Evolutionary conservation across 2,797 vertebrate species (phyloP).

Genomic region (Caiman crocodilus): DNA sequence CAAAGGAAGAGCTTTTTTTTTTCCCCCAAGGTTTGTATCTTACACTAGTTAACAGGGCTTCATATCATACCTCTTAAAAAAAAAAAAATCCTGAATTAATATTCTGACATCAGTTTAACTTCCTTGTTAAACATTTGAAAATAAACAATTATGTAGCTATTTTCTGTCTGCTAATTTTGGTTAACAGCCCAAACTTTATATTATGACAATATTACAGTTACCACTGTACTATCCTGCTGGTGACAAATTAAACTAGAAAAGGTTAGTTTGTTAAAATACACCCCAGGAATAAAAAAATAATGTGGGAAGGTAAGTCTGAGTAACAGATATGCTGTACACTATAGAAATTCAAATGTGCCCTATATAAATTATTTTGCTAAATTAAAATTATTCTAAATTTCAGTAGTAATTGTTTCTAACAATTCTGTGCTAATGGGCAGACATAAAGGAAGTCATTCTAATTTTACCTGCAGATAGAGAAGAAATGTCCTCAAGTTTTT

Average conservation of each 20-base stretch:
- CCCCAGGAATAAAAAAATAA: constrained; percentile 6
- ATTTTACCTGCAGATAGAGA: constrained; percentile 75
- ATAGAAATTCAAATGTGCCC: background rate
- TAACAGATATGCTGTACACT: background rate
- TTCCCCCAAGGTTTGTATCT: background rate
- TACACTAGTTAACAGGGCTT: background rate
- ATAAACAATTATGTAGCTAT: background rate
- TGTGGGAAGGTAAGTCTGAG: background rate
- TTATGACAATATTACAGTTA: constrained; percentile 8
- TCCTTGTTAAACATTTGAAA: background rate
- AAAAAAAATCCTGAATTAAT: background rate
- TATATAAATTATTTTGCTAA: background rate
- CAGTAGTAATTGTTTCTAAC: background rate
- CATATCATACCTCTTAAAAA: background rate
- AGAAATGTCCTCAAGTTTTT: constrained; percentile 52
- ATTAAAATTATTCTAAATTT: background rate
- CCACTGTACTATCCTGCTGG: background rate
- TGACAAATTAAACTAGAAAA: background rate
- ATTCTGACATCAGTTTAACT: background rate
- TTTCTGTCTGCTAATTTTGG: background rate
- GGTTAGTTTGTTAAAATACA: background rate
- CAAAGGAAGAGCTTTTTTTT: background rate
- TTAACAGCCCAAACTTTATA: background rate
- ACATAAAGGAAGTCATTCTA: background rate
- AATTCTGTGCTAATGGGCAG: background rate